These are phyloP conservation scores for Zaprionus ornatus DNA, from an alignment of 1,140 invertebrate genomes.

Conservation along the genomic window DNA sequence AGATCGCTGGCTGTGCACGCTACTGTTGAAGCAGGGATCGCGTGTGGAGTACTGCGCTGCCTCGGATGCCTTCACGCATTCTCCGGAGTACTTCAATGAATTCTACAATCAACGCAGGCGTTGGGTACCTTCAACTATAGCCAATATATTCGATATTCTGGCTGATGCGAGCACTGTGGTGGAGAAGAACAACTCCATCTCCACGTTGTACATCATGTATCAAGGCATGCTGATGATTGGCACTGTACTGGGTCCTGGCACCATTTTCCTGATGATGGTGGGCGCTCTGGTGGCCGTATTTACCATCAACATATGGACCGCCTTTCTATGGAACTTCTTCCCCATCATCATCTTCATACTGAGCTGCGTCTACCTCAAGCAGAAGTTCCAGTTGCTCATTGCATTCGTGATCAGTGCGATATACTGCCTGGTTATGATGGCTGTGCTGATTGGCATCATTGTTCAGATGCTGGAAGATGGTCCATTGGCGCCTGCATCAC, in stretches of 20 bases:
- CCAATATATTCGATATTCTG: constrained; percentile 94
- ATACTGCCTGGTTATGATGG: constrained; percentile 96
- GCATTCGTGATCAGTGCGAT: constrained; percentile 90
- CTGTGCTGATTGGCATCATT: constrained; percentile 94
- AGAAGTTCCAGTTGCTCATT: constrained; percentile 89
- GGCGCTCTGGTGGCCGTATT: constrained; percentile 94
- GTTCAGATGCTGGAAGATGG: constrained; percentile 93
- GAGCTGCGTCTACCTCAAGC: constrained; percentile 90
- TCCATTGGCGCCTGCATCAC: constrained; percentile 90
- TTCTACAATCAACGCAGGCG: constrained; percentile 94
- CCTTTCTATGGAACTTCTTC: constrained; percentile 91
- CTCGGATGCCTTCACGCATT: constrained; percentile 95
- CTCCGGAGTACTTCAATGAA: constrained; percentile 93
- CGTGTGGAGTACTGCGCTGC: constrained; percentile 96
- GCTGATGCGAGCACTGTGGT: constrained; percentile 90
- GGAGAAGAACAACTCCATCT: constrained; percentile 93
- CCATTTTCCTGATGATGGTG: constrained; percentile 95
- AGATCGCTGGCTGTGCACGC: constrained; percentile 94
- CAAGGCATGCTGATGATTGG: constrained; percentile 87
- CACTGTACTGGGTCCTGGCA: constrained; percentile 85
- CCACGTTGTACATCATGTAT: constrained; percentile 92
- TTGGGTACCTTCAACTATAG: constrained; percentile 95
- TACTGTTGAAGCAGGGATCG: constrained; percentile 93
- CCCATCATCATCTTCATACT: constrained; percentile 90
- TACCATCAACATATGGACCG: constrained; percentile 90